Percentiles rank a stretch among this genome's conserved stretches.
Evolutionary conservation across 1,140 invertebrate genomes (phyloP).

Genomic region (Drosophila willistoni): DNA sequence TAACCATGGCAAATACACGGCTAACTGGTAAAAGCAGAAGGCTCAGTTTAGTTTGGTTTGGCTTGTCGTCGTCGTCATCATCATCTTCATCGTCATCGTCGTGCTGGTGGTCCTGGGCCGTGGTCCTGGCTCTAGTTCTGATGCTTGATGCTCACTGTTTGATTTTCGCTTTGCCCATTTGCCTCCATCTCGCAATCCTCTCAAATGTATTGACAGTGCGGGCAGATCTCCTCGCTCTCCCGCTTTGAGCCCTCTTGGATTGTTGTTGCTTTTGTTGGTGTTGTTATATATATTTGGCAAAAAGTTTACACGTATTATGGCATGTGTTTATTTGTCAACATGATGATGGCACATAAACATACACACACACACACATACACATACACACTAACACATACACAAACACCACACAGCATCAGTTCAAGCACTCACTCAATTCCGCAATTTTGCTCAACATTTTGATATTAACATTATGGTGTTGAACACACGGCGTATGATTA

Average conservation of each 20-base stretch:
- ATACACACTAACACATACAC: too few relatives aligned
- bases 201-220: conserved; percentile 60
- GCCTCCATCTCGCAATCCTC: conserved; percentile 15
- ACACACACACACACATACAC: too few relatives aligned
- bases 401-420: neutral
- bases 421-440: neutral
- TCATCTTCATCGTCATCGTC: too few relatives aligned
- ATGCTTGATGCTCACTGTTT: conserved; percentile 36
- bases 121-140: neutral
- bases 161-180: conserved; percentile 38
- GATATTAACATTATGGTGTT: conserved; percentile 48
- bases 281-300: conserved; percentile 29
- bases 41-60: conserved; percentile 4
- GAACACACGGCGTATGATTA: conserved; percentile 69
- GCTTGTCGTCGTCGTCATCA: neutral
- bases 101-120: neutral
- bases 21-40: conserved; percentile 10
- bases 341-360: neutral
- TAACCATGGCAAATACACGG: conserved; percentile 14
- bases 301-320: conserved; percentile 75
- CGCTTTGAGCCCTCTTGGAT: neutral
- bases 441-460: conserved; percentile 24
- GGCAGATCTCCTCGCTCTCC: conserved; percentile 44
- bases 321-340: conserved; percentile 73
- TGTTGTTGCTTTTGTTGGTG: conserved; percentile 37